A percentile compares a stretch with the other conserved stretches of the same genome.
Conservation (phyloP, 1,140 invertebrate species). For the Temnothorax longispinosus region DNA sequence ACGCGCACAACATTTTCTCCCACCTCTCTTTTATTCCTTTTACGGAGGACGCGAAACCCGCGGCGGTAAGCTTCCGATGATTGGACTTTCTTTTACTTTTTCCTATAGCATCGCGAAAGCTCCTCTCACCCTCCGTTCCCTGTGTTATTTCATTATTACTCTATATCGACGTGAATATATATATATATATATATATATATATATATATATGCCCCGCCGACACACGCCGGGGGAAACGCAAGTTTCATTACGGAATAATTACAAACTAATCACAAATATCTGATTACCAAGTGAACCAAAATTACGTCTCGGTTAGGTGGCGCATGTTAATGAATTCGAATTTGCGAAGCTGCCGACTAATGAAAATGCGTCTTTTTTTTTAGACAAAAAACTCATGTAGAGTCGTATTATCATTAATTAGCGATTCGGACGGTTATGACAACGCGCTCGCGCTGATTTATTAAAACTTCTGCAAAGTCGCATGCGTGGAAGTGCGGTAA, state of each 20-base stretch:
- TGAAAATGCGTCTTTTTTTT: conserved; percentile 38
- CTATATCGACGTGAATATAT: background rate
- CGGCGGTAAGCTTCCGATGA: conserved; percentile 44
- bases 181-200: background rate
- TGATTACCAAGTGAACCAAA: conserved; percentile 42
- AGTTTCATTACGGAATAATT: conserved; percentile 59
- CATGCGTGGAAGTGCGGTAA: background rate
- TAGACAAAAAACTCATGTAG: conserved; percentile 7
- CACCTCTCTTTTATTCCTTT: background rate
- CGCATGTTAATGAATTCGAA: conserved; percentile 52
- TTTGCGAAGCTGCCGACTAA: conserved; percentile 32
- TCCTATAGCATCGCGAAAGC: background rate
- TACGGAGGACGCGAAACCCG: background rate
- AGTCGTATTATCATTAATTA: conserved; percentile 34
- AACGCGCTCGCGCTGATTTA: conserved; percentile 26
- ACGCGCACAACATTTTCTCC: background rate
- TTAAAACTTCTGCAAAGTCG: conserved; percentile 39
- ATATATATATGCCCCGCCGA: background rate
- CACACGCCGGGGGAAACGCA: background rate
- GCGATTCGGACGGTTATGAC: background rate
- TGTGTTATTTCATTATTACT: conserved; percentile 27
- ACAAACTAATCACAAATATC: conserved; percentile 61
- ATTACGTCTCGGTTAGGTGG: conserved; percentile 39
- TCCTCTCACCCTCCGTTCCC: background rate
- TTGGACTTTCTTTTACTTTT: conserved; percentile 29